phyloP scores from a whole-genome alignment of 1,140 invertebrate genomes.

The Hyposmocoma kahamanoa region DNA sequence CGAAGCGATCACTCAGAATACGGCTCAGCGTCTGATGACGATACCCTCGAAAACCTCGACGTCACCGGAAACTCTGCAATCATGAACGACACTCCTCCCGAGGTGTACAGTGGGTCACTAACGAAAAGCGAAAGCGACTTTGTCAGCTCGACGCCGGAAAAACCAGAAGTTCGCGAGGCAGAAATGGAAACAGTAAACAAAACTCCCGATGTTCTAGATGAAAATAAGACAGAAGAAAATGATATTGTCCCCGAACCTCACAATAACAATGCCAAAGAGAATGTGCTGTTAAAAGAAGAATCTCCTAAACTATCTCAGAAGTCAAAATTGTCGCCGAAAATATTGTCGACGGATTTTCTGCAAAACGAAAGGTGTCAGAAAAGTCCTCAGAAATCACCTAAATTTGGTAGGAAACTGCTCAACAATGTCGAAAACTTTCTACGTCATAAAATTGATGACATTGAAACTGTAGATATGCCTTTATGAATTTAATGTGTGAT shows the following conservation, averaged over 20 bases:
- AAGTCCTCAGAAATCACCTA: neutral
- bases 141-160: neutral
- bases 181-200: neutral
- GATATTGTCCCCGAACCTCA: no score
- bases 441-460: constrained; percentile 9
- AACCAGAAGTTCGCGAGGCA: neutral
- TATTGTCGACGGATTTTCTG: neutral
- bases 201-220: neutral
- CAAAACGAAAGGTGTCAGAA: neutral
- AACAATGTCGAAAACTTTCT: neutral
- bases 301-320: no score
- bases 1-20: constrained; percentile 40
- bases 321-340: neutral
- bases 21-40: constrained; percentile 38
- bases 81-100: neutral
- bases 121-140: neutral
- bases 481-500: no score
- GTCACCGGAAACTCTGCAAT: neutral
- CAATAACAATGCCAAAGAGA: no score
- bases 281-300: no score
- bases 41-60: constrained; percentile 8
- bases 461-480: constrained; percentile 10
- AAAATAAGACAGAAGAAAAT: neutral
- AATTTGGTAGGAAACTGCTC: neutral
- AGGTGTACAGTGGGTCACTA: neutral